A percentile compares a stretch with the other conserved stretches of the same genome.
phyloP scores from a whole-genome alignment of 2,113 vertebrate species.

The Brachypteracias leptosomus region DNA sequence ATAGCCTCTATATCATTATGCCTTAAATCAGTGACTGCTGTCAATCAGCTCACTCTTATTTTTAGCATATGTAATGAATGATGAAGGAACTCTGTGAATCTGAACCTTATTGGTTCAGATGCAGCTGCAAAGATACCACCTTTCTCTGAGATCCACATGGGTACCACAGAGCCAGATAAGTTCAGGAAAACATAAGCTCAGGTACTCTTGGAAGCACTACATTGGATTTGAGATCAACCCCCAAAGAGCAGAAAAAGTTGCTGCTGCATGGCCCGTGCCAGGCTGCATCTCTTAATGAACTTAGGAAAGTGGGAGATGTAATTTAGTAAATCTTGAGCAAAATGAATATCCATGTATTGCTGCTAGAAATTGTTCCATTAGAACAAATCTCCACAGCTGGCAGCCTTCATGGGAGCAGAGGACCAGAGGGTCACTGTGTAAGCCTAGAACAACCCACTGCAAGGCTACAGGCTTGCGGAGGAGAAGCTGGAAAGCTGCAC shows the following conservation, averaged over 20 bases:
- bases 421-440: fast-evolving
- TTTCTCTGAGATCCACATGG: neutral
- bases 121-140: neutral
- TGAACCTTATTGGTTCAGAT: neutral
- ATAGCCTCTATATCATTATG: no score
- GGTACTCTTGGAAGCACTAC: neutral
- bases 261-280: neutral
- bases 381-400: neutral
- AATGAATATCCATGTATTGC: neutral
- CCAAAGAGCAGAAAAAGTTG: neutral
- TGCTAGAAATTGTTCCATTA: neutral
- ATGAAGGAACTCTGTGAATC: neutral
- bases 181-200: neutral
- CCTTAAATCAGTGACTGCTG: neutral
- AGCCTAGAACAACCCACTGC: neutral
- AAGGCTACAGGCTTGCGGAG: no score
- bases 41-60: neutral
- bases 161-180: neutral
- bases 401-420: neutral
- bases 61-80: fast-evolving
- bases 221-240: neutral
- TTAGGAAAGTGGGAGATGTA: neutral
- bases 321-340: neutral
- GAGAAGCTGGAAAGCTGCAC: no score
- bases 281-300: fast-evolving